phyloP scores from a whole-genome alignment of 2,113 vertebrate genomes.

The Chinchilla lanigera region DNA sequence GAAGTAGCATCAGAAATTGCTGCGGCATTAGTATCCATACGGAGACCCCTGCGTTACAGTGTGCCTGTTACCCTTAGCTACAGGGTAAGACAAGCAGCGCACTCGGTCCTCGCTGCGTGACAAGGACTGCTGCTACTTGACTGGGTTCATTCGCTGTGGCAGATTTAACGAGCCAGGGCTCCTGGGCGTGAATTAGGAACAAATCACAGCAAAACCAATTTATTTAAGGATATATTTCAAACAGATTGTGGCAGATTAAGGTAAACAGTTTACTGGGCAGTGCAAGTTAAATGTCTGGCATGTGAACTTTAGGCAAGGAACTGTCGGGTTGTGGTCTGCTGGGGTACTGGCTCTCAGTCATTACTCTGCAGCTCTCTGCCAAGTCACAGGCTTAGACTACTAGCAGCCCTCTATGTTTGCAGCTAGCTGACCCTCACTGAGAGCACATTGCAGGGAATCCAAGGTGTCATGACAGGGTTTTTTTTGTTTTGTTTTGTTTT shows the following conservation, averaged over 20 bases:
- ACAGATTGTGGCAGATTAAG: neutral
- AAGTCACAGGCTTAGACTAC: neutral
- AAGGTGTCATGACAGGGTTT: neutral
- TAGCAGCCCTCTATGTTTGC: neutral
- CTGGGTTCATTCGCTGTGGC: neutral
- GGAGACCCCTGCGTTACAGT: neutral
- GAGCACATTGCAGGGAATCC: neutral
- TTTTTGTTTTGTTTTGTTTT: neutral
- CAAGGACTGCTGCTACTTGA: neutral
- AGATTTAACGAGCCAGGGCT: neutral
- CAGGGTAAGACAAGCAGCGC: neutral
- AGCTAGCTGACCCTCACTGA: neutral
- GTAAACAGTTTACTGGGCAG: neutral
- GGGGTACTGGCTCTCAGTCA: neutral
- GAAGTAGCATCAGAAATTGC: neutral
- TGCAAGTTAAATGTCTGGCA: neutral
- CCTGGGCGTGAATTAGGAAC: slow-evolving; percentile 1
- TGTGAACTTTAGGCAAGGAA: neutral
- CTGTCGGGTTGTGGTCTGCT: neutral
- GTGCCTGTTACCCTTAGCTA: neutral
- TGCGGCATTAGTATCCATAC: neutral
- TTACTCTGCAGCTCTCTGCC: neutral
- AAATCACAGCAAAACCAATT: slow-evolving; percentile 14
- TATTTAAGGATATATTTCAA: neutral
- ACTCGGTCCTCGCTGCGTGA: no score